Percentiles rank a stretch among this genome's conserved stretches.
Conservation (phyloP, 2,113 vertebrate genomes). For the Tor tambroides region DNA sequence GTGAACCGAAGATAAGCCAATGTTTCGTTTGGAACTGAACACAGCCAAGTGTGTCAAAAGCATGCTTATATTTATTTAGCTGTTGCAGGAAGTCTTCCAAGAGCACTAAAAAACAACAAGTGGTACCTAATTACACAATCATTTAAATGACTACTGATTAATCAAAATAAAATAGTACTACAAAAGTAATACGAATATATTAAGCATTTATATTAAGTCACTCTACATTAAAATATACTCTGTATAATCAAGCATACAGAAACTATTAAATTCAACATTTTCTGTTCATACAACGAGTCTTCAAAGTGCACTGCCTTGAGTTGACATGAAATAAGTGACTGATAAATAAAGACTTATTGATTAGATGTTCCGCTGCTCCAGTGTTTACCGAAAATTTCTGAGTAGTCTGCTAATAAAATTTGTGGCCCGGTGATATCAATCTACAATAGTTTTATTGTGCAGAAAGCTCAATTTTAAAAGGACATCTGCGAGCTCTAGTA, state of each 20-base stretch:
- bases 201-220: background rate
- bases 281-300: background rate
- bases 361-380: background rate
- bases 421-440: background rate
- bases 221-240: background rate
- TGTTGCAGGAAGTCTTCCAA: constrained; percentile 36
- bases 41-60: constrained; percentile 54
- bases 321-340: constrained; percentile 14
- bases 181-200: background rate
- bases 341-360: background rate
- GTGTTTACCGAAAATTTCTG: background rate
- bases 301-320: background rate
- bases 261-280: background rate
- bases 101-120: constrained; percentile 41
- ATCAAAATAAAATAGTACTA: background rate
- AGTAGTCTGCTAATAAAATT: background rate
- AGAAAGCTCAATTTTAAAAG: background rate
- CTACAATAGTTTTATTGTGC: background rate
- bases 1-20: constrained; percentile 40
- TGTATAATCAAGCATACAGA: background rate
- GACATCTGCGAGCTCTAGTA: background rate
- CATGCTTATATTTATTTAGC: constrained; percentile 47
- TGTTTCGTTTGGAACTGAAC: constrained; percentile 1
- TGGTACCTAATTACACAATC: constrained; percentile 3
- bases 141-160: background rate